phyloP scores from a whole-genome alignment of 2,113 vertebrate species.

The Nibea coibor region DNA sequence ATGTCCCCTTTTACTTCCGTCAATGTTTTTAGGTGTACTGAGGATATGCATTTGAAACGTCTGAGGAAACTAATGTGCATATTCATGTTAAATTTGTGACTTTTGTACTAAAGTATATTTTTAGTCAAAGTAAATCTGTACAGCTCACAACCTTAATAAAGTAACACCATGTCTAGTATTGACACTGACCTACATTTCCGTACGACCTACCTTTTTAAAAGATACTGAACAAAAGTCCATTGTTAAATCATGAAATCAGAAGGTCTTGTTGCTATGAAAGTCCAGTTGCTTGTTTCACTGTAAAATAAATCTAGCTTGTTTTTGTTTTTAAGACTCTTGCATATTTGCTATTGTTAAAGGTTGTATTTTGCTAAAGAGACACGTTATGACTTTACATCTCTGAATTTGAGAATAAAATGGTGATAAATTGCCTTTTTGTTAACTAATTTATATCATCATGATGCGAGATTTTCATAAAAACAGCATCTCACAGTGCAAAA shows the following conservation, averaged over 20 bases:
- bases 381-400: not conserved
- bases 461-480: not conserved
- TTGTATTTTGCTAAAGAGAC: conserved; percentile 8
- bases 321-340: conserved; percentile 24
- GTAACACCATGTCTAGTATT: conserved; percentile 1
- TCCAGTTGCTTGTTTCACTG: conserved; percentile 33
- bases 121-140: conserved; percentile 49
- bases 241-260: not conserved
- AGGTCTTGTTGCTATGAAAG: conserved; percentile 2
- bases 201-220: conserved; percentile 1
- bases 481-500: not conserved
- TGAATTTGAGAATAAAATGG: conserved; percentile 26
- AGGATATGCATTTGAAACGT: conserved; percentile 34
- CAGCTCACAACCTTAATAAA: conserved; percentile 41
- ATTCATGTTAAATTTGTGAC: conserved; percentile 40
- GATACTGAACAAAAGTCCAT: not conserved
- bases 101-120: conserved; percentile 72
- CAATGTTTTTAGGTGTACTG: conserved; percentile 33
- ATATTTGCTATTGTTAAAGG: conserved; percentile 11
- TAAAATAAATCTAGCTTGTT: conserved; percentile 53
- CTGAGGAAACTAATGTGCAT: conserved; percentile 23
- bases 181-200: not conserved
- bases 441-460: not conserved
- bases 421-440: not conserved
- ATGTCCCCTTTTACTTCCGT: conserved; percentile 2